Base-by-base conservation (phyloP, 2,888 invertebrate genomes). In the Clusia tigrina region DNA sequence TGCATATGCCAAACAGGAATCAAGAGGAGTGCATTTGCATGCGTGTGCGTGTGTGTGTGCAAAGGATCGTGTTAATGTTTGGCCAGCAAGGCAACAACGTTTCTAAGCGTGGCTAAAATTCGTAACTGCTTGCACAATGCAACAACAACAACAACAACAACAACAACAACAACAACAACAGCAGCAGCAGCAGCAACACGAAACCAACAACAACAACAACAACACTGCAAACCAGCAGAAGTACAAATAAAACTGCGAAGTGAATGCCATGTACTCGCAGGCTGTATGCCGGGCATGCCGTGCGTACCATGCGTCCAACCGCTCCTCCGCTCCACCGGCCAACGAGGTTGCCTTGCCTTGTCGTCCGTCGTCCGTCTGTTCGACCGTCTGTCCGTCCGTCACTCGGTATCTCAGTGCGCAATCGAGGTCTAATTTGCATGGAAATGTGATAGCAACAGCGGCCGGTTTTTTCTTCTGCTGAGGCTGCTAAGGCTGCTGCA, bases 381-480 rank as follows among this genome's bases (percentile, higher is more conserved):
- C n/a, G n/a, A 48, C 15, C 42, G 20, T 12, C 24, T 12, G 54
- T 26, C 20, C n/a, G 26, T 26, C 26, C 54, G 17, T 46, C 23
- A 52, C 54, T 67, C 38, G 56, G 64, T 59, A 62, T 63, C 48
- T 48, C 67, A 73, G 60, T 56, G 73, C 70, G 69, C 69, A 73
- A 72, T 70, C 71, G 66, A 74, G 69, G 69, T 69, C 70, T 74
- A 69, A 74, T 76, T 73, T 75, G 78, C 76, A 71, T 74, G 72
- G 72, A 76, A 74, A 77, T 75, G 73, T 73, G 76, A 77, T 77
- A 76, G 76, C 73, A 73, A 70, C 67, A 67, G 71, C 65, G 70
- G 64, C 65, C 65, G 70, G n/a, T n/a, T n/a, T n/a, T n/a, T n/a
- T n/a, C n/a, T n/a, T n/a, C n/a, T n/a, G n/a, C n/a, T n/a, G n/a